Base-by-base conservation (phyloP, 2,113 vertebrate species). In the Sceloporus tristichus region DNA sequence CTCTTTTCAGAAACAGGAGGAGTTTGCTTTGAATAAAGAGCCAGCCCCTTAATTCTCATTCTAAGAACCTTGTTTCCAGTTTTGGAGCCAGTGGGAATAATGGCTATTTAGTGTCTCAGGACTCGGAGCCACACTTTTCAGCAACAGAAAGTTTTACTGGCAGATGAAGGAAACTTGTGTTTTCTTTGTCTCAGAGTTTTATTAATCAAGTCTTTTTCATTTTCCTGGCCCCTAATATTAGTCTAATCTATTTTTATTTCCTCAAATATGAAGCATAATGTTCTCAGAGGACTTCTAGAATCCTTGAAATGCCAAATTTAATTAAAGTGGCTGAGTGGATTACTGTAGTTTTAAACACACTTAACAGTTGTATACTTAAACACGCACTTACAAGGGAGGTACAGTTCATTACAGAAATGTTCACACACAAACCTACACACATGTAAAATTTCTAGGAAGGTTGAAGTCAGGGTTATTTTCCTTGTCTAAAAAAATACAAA, bases 241-340 rank as follows among this genome's bases (percentile, higher is more conserved):
- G 91, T 91, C 91, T 95, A 95, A 95, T 93, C 92, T 94, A 95
- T 90, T 91, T 95, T 95, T 95, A 95, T 91, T 95, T 94, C 93
- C 91, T 92, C 90, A 89, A 87, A 93, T 93, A 93, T 91, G 82
- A 89, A 95, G 82, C 90, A 87, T 93, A 94, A 92, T 90, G 75
- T 93, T 70, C 93, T 93, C 94, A 95, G 94, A 91, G 70, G 88
- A 89, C 88, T 90, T 93, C 87, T 82, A 91, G 91, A 92, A 92
- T 90, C 91, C 91, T 40, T 27, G 76, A 87, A 10, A 83, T 88
- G 76, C 76, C 87, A 90, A 90, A 85, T 88, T 95, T 94, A 95
- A 95, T 95, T 95, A 93, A 92, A 92, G 88, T 92, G 70, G 56
- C 73, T 95, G 88, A 89, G 86, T 91, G 79, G 86, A 85, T 94